Percentiles rank a stretch among this genome's conserved stretches.
These are phyloP conservation scores for Bombus confusus DNA, from an alignment of 1,140 invertebrate species.

Conservation along the genomic window DNA sequence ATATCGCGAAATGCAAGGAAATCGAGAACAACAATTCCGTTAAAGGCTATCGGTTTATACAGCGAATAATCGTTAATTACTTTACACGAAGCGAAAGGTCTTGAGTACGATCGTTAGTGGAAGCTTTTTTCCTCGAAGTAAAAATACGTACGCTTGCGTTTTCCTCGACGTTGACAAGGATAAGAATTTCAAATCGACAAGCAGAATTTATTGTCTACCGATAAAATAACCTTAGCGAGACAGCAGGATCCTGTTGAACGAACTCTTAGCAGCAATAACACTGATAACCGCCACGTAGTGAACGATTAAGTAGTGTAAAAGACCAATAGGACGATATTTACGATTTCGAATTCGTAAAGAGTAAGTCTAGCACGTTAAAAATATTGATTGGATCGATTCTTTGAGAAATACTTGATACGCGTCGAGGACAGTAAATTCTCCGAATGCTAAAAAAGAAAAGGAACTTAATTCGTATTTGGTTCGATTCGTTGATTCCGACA, in stretches of 20 bases:
- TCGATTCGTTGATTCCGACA: too few species aligned
- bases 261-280: slow-evolving; percentile 67
- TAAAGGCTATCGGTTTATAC: too few species aligned
- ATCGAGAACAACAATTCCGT: too few species aligned
- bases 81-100: slow-evolving; percentile 15
- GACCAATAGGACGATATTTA: slow-evolving; percentile 66
- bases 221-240: slow-evolving; percentile 33
- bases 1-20: too few species aligned
- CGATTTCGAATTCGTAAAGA: slow-evolving; percentile 65
- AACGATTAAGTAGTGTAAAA: slow-evolving; percentile 64
- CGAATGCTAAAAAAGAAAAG: too few species aligned
- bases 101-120: slow-evolving; percentile 36
- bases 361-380: slow-evolving; percentile 62
- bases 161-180: slow-evolving; percentile 16
- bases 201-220: slow-evolving; percentile 37
- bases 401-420: neutral
- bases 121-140: slow-evolving; percentile 51
- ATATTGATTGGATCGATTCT: slow-evolving; percentile 28
- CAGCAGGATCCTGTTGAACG: slow-evolving; percentile 54
- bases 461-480: too few species aligned
- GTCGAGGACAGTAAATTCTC: too few species aligned
- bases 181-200: slow-evolving; percentile 16
- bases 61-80: neutral
- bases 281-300: slow-evolving; percentile 62
- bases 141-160: slow-evolving; percentile 43